A percentile compares a stretch with the other conserved stretches of the same genome.
These are phyloP conservation scores for Temnothorax ravouxi DNA, from an alignment of 2,888 invertebrate genomes.

Conservation along the genomic window DNA sequence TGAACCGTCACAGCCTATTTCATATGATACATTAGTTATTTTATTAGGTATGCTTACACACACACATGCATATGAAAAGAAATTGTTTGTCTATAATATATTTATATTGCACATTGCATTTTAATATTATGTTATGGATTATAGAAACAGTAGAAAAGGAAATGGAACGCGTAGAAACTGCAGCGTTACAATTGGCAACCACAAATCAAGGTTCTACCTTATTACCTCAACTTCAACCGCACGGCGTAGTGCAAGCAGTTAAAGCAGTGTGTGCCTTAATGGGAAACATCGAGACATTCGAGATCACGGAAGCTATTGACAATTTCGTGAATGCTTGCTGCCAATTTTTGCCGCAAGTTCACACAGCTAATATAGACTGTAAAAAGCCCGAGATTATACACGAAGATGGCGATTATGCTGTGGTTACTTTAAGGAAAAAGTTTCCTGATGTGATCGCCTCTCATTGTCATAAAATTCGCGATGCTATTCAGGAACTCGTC, in stretches of 20 bases:
- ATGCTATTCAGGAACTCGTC: constrained; percentile 93
- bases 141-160: constrained; percentile 94
- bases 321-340: constrained; percentile 89
- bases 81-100: neutral
- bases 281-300: constrained; percentile 95
- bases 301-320: constrained; percentile 93
- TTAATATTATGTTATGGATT: constrained; percentile 56
- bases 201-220: constrained; percentile 83
- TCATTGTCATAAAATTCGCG: constrained; percentile 91
- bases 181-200: constrained; percentile 87
- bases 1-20: constrained; percentile 91
- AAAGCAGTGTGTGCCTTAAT: constrained; percentile 97
- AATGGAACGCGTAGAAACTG: constrained; percentile 91
- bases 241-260: constrained; percentile 95
- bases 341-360: constrained; percentile 85
- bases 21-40: constrained; percentile 94
- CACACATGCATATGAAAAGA: neutral
- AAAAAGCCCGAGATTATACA: constrained; percentile 89
- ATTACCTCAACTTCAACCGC: constrained; percentile 88
- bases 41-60: constrained; percentile 88
- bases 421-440: constrained; percentile 88
- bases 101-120: neutral
- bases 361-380: constrained; percentile 84
- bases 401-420: constrained; percentile 91
- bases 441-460: constrained; percentile 89